phyloP scores from a whole-genome alignment of 2,888 invertebrate genomes.

The Amphipyra tragopoginis region DNA sequence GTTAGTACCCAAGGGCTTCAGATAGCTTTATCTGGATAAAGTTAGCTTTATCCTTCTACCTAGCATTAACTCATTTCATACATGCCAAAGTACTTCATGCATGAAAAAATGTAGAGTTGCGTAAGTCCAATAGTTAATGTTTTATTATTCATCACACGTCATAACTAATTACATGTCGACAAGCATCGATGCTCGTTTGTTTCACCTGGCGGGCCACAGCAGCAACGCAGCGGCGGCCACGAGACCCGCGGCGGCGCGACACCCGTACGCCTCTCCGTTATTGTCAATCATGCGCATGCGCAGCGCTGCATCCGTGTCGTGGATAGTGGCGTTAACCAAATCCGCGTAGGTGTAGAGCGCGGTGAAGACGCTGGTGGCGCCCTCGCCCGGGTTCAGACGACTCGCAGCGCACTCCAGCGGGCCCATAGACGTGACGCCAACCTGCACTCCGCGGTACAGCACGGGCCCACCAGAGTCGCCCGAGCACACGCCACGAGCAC shows the following conservation, averaged over 20 bases:
- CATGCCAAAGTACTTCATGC: too few relatives aligned
- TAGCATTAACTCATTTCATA: too few relatives aligned
- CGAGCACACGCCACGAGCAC: constrained; percentile 76
- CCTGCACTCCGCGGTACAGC: constrained; percentile 57
- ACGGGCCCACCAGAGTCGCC: constrained; percentile 84
- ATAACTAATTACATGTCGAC: background rate
- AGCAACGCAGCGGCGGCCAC: constrained; percentile 4
- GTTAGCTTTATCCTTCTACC: too few relatives aligned
- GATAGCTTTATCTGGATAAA: too few relatives aligned
- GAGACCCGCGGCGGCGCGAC: constrained; percentile 1
- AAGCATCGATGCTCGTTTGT: background rate
- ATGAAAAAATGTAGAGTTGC: too few relatives aligned
- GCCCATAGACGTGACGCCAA: constrained; percentile 81
- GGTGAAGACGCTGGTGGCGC: constrained; percentile 80
- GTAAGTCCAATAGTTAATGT: too few relatives aligned
- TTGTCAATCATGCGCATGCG: constrained; percentile 61
- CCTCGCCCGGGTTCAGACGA: constrained; percentile 40
- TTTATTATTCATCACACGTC: constrained; percentile 8
- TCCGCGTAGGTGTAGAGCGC: constrained; percentile 72
- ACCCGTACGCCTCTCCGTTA: too few relatives aligned
- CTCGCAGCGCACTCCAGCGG: constrained; percentile 71
- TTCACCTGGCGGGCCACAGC: constrained; percentile 1
- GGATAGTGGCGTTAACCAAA: constrained; percentile 75
- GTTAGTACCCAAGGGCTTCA: too few relatives aligned
- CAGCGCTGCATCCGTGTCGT: constrained; percentile 65